Evolutionary conservation across 1,140 invertebrate genomes (phyloP), one percentile per base, ranked within the genome.

Genomic region (Hyposmocoma kahamanoa): DNA sequence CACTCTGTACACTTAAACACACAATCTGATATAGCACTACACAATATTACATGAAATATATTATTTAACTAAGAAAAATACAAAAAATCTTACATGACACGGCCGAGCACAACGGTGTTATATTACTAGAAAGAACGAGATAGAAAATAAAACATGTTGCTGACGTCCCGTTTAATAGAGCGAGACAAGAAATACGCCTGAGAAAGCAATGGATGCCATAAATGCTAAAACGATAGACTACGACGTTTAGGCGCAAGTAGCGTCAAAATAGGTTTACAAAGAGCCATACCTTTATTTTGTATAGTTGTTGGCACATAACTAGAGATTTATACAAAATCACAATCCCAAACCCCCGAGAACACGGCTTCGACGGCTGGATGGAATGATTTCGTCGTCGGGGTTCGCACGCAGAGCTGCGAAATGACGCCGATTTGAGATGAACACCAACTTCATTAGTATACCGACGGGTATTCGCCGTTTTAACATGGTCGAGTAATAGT

Each of bases 191-290:
- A 50, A 80, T 74, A 69, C 63, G 67, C 71, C 71, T 79, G 77
- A 77, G 82, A 85, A 85, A 85, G 76, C 82, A 76, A 82, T 85
- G 76, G 77, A 82, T 85, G 76, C 82, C 79, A 83, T 85, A 85
- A 83, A 83, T 81, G 79, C 76, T 79, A 78, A 73, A 71, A 56
- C 62, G 54, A 74, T 69, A 53, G 57, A 67, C 59, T 53, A 66
- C 64, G 59, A 63, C 60, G 67, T 71, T n/a, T 60, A 58, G 56
- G 42, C 43, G 67, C 49, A 64, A 63, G 60, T 66, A 1, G 9
- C 1, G 18, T 6, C 47, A 42, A 51, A 62, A 67, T 63, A 64
- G 56, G 50, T 62, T n/a, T 62, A 54, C 50, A 54, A 48, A 41
- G 42, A 53, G 34, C 32, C 73, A 56, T 84, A 84, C 81, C 81